These are phyloP conservation scores for Catagonus wagneri DNA, from an alignment of 2,113 vertebrate genomes.

Conservation along the genomic window DNA sequence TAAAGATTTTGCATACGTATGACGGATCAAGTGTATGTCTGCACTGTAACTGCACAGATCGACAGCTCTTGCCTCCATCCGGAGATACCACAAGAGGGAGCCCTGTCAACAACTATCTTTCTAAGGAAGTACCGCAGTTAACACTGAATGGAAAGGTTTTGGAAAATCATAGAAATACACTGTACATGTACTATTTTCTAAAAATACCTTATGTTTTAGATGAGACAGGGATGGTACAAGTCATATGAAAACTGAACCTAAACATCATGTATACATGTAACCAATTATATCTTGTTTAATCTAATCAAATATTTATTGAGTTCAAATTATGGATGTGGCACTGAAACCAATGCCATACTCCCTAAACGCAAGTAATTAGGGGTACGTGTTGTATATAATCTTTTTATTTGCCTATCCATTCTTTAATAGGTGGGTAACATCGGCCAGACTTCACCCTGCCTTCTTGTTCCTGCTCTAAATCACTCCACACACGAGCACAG, in stretches of 20 bases:
- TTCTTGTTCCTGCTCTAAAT: neutral
- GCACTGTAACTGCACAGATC: neutral
- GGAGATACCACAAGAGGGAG: slow-evolving; percentile 54
- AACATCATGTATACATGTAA: neutral
- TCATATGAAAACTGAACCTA: slow-evolving; percentile 20
- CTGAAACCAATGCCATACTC: neutral
- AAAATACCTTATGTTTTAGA: slow-evolving; percentile 21
- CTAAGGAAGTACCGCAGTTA: neutral
- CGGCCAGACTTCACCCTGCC: neutral
- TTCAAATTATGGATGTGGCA: neutral
- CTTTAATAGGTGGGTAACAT: neutral
- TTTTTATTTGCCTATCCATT: neutral
- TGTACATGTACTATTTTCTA: neutral
- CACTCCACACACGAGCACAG: neutral
- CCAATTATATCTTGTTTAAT: slow-evolving; percentile 23
- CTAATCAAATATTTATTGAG: neutral
- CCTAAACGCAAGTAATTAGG: neutral
- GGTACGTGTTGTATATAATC: neutral
- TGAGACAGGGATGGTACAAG: neutral
- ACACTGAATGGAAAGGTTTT: neutral
- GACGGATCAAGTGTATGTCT: neutral
- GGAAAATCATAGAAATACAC: neutral
- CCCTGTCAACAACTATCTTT: neutral
- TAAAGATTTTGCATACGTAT: neutral
- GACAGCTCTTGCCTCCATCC: neutral